These are phyloP conservation scores for Reticulitermes lucifugus DNA, from an alignment of 2,888 invertebrate species.

Conservation along the genomic window DNA sequence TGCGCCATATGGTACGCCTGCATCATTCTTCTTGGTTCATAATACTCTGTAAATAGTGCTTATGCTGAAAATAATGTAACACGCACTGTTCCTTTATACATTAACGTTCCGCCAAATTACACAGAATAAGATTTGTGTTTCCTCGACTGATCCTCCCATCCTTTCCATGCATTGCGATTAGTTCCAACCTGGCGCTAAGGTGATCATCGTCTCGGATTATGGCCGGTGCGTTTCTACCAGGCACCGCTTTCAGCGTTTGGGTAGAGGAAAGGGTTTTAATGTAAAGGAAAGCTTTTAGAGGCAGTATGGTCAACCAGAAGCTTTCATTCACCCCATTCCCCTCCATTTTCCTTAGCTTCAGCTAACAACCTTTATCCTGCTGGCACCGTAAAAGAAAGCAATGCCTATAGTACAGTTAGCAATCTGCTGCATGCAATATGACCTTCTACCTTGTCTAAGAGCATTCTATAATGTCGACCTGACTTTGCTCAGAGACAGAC, in stretches of 20 bases:
- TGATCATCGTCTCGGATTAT: neutral
- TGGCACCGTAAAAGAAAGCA: constrained; percentile 3
- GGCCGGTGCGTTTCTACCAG: neutral
- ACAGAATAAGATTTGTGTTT: neutral
- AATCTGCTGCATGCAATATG: constrained; percentile 11
- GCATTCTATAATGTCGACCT: neutral
- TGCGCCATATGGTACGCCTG: no score
- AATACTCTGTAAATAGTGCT: no score
- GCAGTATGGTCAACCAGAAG: constrained; percentile 16
- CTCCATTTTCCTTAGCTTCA: constrained; percentile 10
- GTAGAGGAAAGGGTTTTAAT: neutral
- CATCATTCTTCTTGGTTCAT: no score
- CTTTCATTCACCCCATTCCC: constrained; percentile 4
- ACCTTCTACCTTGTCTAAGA: neutral
- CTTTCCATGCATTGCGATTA: neutral
- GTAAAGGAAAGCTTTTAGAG: constrained; percentile 16
- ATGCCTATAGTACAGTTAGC: neutral
- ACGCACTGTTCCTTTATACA: neutral
- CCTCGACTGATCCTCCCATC: neutral
- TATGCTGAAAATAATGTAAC: no score
- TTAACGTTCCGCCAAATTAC: neutral
- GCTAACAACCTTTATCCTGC: constrained; percentile 2
- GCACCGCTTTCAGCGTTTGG: neutral
- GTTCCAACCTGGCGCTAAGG: neutral
- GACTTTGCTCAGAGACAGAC: no score